Evolutionary conservation across 2,113 vertebrate genomes (phyloP).

Genomic region (Heterocephalus glaber): DNA sequence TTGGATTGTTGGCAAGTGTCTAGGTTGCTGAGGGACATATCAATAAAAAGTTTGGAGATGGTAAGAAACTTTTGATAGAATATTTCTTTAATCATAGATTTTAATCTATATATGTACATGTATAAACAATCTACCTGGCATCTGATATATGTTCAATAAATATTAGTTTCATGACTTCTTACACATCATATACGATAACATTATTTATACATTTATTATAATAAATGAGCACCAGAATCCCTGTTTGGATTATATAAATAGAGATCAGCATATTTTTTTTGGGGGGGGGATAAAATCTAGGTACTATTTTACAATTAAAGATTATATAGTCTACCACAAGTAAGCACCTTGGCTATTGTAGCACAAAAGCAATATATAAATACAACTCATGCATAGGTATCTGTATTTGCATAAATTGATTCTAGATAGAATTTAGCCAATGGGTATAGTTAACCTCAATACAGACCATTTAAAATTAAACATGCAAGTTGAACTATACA

Average conservation of each 20-base stretch:
- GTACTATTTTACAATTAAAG: not conserved
- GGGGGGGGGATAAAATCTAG: not conserved
- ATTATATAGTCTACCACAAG: not conserved
- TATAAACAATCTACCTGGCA: not conserved
- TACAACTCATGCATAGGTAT: not conserved
- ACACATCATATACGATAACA: not conserved
- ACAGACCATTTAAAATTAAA: constrained; percentile 6
- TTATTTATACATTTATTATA: not conserved
- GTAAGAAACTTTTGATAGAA: constrained; percentile 58
- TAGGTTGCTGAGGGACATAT: constrained; percentile 45
- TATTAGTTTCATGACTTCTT: not conserved
- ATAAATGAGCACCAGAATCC: not conserved
- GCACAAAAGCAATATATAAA: not conserved
- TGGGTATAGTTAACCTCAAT: not conserved
- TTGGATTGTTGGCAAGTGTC: constrained; percentile 60
- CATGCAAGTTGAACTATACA: constrained; percentile 14
- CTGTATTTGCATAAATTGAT: not conserved
- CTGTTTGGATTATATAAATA: not conserved
- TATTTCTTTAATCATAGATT: constrained; percentile 58
- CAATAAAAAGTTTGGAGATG: constrained; percentile 63
- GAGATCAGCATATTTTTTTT: not conserved
- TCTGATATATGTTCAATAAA: constrained; percentile 28
- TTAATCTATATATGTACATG: not conserved
- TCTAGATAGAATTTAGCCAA: not conserved
- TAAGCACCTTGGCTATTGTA: not conserved